Percentiles rank a stretch among this genome's conserved stretches.
phyloP scores from a whole-genome alignment of 2,113 vertebrate genomes.

The Murina feae region DNA sequence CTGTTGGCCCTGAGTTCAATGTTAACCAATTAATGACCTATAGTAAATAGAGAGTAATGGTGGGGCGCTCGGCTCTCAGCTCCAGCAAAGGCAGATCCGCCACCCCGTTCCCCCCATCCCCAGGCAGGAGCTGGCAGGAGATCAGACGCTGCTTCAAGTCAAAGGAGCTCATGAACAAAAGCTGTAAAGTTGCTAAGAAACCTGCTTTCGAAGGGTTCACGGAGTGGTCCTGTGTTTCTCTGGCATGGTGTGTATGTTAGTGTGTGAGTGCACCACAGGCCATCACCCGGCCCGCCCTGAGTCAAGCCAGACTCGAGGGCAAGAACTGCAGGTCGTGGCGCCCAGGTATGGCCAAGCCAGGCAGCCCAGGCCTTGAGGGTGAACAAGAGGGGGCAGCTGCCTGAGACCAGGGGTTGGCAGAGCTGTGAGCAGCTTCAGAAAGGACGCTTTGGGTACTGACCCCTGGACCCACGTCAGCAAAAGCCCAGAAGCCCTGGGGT shows the following conservation, averaged over 20 bases:
- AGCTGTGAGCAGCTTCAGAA: background rate
- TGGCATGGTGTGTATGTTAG: background rate
- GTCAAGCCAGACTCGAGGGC: background rate
- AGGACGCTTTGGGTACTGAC: background rate
- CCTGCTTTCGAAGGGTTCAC: conserved; percentile 21
- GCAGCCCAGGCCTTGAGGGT: background rate
- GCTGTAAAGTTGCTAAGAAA: conserved; percentile 52
- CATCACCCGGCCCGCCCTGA: background rate
- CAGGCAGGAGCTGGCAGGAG: background rate
- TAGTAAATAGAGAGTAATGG: background rate
- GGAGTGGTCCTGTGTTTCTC: background rate
- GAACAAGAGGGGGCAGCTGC: background rate
- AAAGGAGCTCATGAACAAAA: conserved; percentile 26
- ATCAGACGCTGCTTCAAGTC: background rate
- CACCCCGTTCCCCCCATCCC: background rate
- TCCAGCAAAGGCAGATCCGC: background rate
- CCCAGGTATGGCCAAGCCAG: background rate
- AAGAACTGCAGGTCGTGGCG: background rate
- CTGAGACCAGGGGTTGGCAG: background rate
- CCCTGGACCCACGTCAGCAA: background rate
- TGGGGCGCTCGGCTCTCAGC: background rate
- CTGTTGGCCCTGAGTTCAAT: background rate
- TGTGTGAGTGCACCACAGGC: background rate
- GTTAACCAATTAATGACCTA: background rate
- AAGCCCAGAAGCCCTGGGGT: background rate